phyloP scores from a whole-genome alignment of 2,797 vertebrate species.

The Centroberyx gerrardi region DNA sequence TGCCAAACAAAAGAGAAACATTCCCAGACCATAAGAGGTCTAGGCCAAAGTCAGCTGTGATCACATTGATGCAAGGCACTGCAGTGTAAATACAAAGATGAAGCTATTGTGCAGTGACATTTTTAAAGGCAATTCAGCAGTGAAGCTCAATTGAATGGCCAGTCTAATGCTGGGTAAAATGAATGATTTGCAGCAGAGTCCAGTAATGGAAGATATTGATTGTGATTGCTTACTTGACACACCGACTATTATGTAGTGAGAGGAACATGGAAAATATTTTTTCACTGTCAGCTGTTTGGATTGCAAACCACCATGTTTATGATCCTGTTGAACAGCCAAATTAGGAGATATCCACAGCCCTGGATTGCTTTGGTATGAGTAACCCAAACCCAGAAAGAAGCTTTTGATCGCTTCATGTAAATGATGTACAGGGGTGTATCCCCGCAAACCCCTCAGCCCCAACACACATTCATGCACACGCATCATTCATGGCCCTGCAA shows the following conservation, averaged over 20 bases:
- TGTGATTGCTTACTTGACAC: neutral
- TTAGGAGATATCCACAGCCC: neutral
- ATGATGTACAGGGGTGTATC: slow-evolving; percentile 10
- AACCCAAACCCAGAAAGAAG: neutral
- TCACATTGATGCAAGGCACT: slow-evolving; percentile 34
- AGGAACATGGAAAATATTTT: neutral
- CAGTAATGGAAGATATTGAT: neutral
- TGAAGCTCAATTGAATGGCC: slow-evolving; percentile 24
- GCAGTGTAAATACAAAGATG: slow-evolving; percentile 56
- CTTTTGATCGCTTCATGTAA: neutral
- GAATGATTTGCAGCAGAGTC: slow-evolving; percentile 5
- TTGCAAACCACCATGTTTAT: neutral
- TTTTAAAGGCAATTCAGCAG: slow-evolving; percentile 26
- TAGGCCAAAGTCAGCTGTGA: slow-evolving; percentile 15
- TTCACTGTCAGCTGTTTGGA: neutral
- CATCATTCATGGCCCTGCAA: slow-evolving; percentile 54
- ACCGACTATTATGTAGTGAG: neutral
- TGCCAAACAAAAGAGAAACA: slow-evolving; percentile 55
- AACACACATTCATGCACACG: neutral
- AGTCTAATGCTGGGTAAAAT: slow-evolving; percentile 24
- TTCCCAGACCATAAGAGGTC: slow-evolving; percentile 74
- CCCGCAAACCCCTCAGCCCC: neutral
- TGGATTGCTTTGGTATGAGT: neutral
- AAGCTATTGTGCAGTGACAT: slow-evolving; percentile 40
- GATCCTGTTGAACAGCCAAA: neutral